Evolutionary conservation across 2,797 vertebrate species (phyloP).

Genomic region (Amazona ochrocephala): DNA sequence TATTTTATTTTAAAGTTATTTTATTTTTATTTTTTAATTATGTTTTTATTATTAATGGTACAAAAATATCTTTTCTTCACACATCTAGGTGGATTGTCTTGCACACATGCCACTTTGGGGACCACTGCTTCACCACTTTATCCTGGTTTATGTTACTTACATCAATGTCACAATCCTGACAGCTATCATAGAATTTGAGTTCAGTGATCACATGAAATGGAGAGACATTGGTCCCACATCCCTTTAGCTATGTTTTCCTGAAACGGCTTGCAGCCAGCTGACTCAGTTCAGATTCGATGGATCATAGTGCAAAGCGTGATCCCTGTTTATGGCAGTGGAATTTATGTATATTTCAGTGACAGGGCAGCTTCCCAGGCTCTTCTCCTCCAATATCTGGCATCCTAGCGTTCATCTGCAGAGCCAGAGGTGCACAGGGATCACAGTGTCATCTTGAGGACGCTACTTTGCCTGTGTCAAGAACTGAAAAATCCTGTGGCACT

Average conservation of each 20-base stretch:
- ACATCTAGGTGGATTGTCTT: accelerated
- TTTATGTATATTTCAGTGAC: not conserved
- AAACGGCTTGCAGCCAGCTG: not conserved
- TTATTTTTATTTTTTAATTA: not conserved
- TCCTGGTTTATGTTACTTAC: not conserved
- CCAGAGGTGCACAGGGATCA: not conserved
- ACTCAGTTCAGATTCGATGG: accelerated
- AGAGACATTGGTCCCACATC: not conserved
- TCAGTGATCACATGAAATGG: not conserved
- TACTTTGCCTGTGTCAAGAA: not conserved
- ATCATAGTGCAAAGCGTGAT: not conserved
- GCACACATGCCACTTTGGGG: not conserved
- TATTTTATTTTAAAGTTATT: not conserved
- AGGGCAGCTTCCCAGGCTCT: not conserved
- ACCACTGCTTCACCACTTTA: accelerated
- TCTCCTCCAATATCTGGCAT: not conserved
- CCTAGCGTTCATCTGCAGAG: not conserved
- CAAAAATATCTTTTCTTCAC: not conserved
- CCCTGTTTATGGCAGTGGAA: not conserved
- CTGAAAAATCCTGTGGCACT: not conserved
- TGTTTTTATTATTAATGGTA: not conserved
- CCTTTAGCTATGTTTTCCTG: not conserved
- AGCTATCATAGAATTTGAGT: not conserved
- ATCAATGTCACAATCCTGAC: not conserved
- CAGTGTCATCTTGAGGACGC: not conserved